Evolutionary conservation across 37 sponge, comb jelly and placozoan species (phyloP).

Genomic region (Ephydatia muelleri): DNA sequence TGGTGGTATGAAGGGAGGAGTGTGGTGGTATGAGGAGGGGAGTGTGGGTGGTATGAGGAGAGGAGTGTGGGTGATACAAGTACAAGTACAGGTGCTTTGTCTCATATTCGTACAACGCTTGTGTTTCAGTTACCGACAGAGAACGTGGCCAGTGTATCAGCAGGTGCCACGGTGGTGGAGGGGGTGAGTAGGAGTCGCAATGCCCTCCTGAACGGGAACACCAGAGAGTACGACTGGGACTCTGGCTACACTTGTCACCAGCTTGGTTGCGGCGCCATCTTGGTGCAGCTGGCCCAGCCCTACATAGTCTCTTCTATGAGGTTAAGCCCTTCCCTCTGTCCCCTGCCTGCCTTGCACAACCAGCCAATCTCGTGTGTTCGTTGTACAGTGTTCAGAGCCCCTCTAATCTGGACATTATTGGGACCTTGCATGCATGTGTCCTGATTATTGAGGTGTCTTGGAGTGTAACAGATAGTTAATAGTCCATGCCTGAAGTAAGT

Average conservation of each 20-base stretch:
- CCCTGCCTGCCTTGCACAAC: too few relatives aligned
- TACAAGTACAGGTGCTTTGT: too few relatives aligned
- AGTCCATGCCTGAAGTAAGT: neutral
- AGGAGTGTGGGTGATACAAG: neutral
- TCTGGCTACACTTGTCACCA: slow-evolving; percentile 97
- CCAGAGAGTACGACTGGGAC: slow-evolving; percentile 96
- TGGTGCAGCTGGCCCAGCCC: slow-evolving; percentile 83
- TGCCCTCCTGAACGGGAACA: slow-evolving; percentile 90
- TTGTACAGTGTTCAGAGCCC: too few relatives aligned
- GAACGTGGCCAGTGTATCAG: slow-evolving; percentile 85
- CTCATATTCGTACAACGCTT: neutral
- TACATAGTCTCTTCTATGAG: slow-evolving; percentile 82
- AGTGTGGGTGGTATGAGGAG: too few relatives aligned
- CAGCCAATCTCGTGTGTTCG: too few relatives aligned
- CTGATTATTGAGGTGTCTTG: neutral
- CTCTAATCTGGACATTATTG: too few relatives aligned
- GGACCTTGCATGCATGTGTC: too few relatives aligned
- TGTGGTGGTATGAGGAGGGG: too few relatives aligned
- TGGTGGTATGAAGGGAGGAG: too few relatives aligned
- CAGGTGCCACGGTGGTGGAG: slow-evolving; percentile 91
- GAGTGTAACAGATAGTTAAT: neutral
- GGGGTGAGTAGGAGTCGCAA: slow-evolving; percentile 87
- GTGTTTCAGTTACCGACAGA: slow-evolving; percentile 64
- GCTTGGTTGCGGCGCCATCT: slow-evolving; percentile 80
- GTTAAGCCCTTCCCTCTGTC: too few relatives aligned